These are phyloP conservation scores for Cassiopea andromeda DNA, from an alignment of 30 jellyfish, hydroid and myxozoan species.

Conservation along the genomic window DNA sequence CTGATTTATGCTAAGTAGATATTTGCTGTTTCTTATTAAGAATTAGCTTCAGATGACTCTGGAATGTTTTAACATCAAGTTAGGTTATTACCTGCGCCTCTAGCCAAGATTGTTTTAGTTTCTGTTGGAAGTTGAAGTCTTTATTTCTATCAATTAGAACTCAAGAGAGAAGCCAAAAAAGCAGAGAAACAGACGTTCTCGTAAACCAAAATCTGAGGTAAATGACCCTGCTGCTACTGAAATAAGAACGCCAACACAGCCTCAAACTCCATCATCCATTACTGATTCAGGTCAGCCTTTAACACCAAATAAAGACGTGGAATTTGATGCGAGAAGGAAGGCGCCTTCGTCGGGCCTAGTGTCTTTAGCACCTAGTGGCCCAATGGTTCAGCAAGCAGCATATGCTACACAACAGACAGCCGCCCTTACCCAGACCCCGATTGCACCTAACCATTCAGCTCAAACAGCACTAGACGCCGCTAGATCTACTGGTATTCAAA, in stretches of 20 bases:
- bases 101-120: too few relatives aligned
- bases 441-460: neutral
- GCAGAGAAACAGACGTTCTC: conserved; percentile 53
- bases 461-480: conserved; percentile 15
- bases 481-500: conserved; percentile 8
- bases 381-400: neutral
- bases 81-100: too few relatives aligned
- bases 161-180: conserved; percentile 56
- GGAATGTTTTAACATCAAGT: too few relatives aligned
- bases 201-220: conserved; percentile 36
- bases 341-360: neutral
- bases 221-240: conserved; percentile 61
- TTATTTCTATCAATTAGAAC: too few relatives aligned
- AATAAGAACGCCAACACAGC: conserved; percentile 85
- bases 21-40: too few relatives aligned
- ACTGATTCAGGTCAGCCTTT: conserved; percentile 48
- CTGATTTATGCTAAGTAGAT: too few relatives aligned
- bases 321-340: conserved; percentile 22
- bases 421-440: conserved; percentile 2
- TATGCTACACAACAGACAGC: conserved; percentile 5
- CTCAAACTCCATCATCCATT: conserved; percentile 63
- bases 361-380: conserved; percentile 1
- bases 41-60: too few relatives aligned
- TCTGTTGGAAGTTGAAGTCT: too few relatives aligned
- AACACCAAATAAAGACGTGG: conserved; percentile 61